Evolutionary conservation across 2,797 vertebrate genomes (phyloP), one percentile per base, ranked within the genome.

Genomic region (Premnoplex brunnescens): DNA sequence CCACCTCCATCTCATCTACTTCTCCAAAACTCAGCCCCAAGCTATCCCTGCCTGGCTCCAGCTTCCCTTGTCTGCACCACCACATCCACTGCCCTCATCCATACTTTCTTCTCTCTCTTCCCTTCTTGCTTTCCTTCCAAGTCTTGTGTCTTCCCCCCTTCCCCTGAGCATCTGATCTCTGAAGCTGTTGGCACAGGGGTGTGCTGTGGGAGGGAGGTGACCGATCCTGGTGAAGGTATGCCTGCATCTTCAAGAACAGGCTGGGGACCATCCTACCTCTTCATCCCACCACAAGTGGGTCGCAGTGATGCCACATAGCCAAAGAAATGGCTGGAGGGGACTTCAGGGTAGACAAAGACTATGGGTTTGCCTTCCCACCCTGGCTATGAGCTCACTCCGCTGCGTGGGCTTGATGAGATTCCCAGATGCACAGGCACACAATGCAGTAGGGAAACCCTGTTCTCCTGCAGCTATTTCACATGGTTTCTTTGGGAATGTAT

Each of bases 371-470:
- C 86, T 92, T 89, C 89, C 72, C 60, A 59, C n/a, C 68, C 88
- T 96, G 68, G 68, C 63, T 79, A 62, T 96, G 97, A 97, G 88
- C 68, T 97, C 94, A 96, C 58, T 56, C 54, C 39, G 48, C 67
- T 0, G 2, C 12, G 3, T 58, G 84, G 81, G 66, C 85, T 93
- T 97, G 95, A 97, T 97, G 96, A 97, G 89, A 79, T 97, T 97
- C 95, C 74, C 97, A 97, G 92, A 94, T 87, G 93, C 8, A 0
- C n/a, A 87, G 74, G 74, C 87, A 95, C 88, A 97, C 96, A 97
- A 97, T 97, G 88, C 44, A 21, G 86, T 88, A 95, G 97, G 97
- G 95, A 96, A 97, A 85, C 95, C 96, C 95, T 96, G 91, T 69
- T 85, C 89, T 95, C 83, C 84, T 55, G 74, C 9, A 2, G 62